Evolutionary conservation across 2,888 invertebrate genomes (phyloP).

Genomic region (Hirtodrosophila duncani): DNA sequence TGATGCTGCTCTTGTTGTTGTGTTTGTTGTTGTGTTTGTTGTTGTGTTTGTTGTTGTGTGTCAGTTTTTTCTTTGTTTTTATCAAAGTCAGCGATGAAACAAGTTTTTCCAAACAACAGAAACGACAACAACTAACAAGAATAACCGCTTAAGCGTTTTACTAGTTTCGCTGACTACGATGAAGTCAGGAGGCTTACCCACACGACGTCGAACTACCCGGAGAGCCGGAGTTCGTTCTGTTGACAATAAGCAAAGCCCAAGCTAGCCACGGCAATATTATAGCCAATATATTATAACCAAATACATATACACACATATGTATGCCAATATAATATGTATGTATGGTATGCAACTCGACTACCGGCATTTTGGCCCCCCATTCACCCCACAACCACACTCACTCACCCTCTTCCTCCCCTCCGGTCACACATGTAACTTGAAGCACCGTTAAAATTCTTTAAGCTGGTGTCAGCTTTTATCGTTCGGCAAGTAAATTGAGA

Average conservation of each 20-base stretch:
- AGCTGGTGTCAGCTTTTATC: constrained; percentile 51
- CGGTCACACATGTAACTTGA: constrained; percentile 2
- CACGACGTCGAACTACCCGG: not conserved
- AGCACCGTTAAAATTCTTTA: constrained; percentile 18
- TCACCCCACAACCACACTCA: not conserved
- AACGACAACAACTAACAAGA: constrained; percentile 55
- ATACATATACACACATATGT: too few relatives aligned
- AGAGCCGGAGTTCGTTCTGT: too few relatives aligned
- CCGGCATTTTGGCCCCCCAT: too few relatives aligned
- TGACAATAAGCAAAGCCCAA: too few relatives aligned
- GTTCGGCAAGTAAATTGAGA: constrained; percentile 24
- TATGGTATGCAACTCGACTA: too few relatives aligned
- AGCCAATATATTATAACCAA: too few relatives aligned
- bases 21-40: constrained; percentile 19
- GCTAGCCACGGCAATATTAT: too few relatives aligned
- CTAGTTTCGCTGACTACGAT: constrained; percentile 35
- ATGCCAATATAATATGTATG: too few relatives aligned
- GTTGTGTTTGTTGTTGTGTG: not conserved
- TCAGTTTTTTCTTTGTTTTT: constrained; percentile 41
- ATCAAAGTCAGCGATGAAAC: constrained; percentile 57
- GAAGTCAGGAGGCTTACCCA: not conserved
- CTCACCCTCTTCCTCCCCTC: not conserved
- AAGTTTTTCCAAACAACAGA: constrained; percentile 41
- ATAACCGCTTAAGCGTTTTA: constrained; percentile 51
- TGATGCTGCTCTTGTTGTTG: constrained; percentile 18